A percentile compares a stretch with the other conserved stretches of the same genome.
These are phyloP conservation scores for Lepus europaeus DNA, from an alignment of 2,113 vertebrate genomes.

Conservation along the genomic window DNA sequence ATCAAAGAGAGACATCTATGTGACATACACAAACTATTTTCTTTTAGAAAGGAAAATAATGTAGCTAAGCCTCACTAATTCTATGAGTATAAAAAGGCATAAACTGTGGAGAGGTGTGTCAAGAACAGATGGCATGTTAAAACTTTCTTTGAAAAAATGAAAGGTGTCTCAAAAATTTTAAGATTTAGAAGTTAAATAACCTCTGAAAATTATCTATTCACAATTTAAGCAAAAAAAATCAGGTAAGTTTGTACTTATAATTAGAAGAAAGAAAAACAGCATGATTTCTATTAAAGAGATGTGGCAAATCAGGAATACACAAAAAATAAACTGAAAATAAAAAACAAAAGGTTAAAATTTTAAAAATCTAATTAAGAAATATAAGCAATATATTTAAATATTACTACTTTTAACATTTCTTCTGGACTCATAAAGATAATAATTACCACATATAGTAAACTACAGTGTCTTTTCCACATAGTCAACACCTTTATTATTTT, in stretches of 20 bases:
- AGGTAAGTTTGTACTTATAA: not conserved
- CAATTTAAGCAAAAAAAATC: not conserved
- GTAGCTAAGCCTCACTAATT: not conserved
- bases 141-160: constrained; percentile 9
- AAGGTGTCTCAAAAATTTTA: not conserved
- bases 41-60: not conserved
- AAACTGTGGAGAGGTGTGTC: not conserved
- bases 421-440: not conserved
- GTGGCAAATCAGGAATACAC: not conserved
- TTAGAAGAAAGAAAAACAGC: constrained; percentile 32
- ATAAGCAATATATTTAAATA: not conserved
- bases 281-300: not conserved
- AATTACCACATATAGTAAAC: not conserved
- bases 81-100: not conserved
- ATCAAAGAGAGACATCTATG: not conserved
- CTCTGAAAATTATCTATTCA: not conserved
- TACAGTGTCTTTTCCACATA: not conserved
- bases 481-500: not conserved
- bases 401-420: not conserved
- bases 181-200: not conserved
- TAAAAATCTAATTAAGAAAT: not conserved
- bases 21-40: not conserved
- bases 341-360: not conserved
- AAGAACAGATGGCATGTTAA: not conserved
- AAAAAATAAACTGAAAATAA: not conserved